These are phyloP conservation scores for Myotis davidii DNA, from an alignment of 2,113 vertebrate species.

Conservation along the genomic window DNA sequence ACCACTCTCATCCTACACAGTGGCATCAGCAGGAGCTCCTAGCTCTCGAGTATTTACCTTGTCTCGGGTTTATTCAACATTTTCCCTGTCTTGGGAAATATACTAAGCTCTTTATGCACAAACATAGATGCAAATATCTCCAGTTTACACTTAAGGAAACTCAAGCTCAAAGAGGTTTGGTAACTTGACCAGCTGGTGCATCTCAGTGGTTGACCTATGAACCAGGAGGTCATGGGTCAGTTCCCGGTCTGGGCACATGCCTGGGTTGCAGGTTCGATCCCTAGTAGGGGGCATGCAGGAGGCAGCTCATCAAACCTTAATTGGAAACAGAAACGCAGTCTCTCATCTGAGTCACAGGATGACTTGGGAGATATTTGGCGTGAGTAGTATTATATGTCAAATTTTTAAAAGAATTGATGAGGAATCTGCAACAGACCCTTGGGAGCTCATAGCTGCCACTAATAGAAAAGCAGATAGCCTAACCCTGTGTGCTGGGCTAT, in stretches of 20 bases:
- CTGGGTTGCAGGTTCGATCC: too few species aligned
- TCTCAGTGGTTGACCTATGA: too few species aligned
- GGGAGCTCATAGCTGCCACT: not conserved
- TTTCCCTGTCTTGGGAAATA: not conserved
- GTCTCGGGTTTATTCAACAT: not conserved
- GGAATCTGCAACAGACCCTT: not conserved
- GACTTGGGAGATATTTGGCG: not conserved
- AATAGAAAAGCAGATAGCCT: not conserved
- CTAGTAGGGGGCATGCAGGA: too few species aligned
- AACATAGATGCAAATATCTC: not conserved
- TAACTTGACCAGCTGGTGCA: not conserved
- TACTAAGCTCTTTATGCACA: not conserved
- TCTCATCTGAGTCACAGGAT: too few species aligned
- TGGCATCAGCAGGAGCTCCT: not conserved
- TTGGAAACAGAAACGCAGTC: too few species aligned
- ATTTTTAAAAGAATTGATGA: not conserved
- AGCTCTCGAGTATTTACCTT: not conserved
- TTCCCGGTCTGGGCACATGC: too few species aligned
- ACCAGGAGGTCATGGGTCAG: too few species aligned
- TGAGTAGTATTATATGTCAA: not conserved
- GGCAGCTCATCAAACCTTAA: too few species aligned
- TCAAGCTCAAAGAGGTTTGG: not conserved
- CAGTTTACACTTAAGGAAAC: not conserved
- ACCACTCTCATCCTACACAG: too few species aligned
- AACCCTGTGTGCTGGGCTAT: not conserved